Base-by-base conservation (phyloP, 2,888 invertebrate species). In the Melinaea marsaeus region DNA sequence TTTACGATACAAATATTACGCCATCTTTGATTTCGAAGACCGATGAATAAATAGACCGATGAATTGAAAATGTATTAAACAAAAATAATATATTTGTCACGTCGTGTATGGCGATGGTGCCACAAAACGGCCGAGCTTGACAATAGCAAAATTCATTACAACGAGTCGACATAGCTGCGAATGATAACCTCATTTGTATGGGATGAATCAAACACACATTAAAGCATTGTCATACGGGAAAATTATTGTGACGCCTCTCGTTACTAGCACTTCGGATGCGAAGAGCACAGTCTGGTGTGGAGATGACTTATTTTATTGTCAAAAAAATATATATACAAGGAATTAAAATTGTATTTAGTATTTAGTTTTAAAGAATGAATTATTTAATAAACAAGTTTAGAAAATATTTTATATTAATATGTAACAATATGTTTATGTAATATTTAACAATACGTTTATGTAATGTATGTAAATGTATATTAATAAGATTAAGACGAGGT, bases 241-340 rank as follows among this genome's bases (percentile, higher is more conserved):
- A 90, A 86, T 89, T 90, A 89, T 90, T 88, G 88, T 90, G 90
- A 90, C 87, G 85, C 80, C 85, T 84, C 87, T 86, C 89, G 84
- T 86, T 87, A 84, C 82, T 75, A 77, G 81, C 80, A 83, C 86
- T 88, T 85, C 83, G 85, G 78, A 73, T 74, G 81, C 78, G 76
- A 42, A 64, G 78, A 46, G 67, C 69, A 73, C 51, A 3, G 67
- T 51, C 45, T 0, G 58, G 56, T 4, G 62, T 79, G 72, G 83
- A 85, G 74, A 60, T n/a, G 59, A 2, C 11, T 54, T 9, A 42
- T 37, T 4, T 37, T 42, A 9, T 9, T 3, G 11, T 2, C 7
- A 42, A 9, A 42, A 42, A 22, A 42, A 42, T 3, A 42, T 9
- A 22, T 22, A 22, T 22, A 22, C 22, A 22, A 22, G 22, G 22